Base-by-base conservation (phyloP, 2,888 invertebrate species). In the Epiperipatus broadwayi region DNA sequence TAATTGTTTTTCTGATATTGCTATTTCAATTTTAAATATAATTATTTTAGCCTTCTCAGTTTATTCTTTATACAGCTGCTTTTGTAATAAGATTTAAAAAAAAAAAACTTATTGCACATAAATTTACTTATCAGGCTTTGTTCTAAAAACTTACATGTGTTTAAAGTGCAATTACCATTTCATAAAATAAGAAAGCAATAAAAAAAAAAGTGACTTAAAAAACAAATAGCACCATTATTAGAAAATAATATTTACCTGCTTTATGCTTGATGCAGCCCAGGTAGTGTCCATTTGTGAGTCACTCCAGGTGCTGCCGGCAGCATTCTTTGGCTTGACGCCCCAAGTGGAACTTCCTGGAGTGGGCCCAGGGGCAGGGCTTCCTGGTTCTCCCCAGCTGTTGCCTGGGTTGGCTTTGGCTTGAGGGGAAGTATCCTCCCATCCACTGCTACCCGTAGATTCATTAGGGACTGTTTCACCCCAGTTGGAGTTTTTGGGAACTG, bases 391-490 rank as follows among this genome's bases (percentile, higher is more conserved):
- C 52, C 52, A 54, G 7, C 48, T 48, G 15, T 48, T 46, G 39
- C 43, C 41, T 21, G 31, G 22, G 22, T 38, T 20, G 31, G 25
- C 27, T 31, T 31, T 3, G 37, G 15, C 5, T 4, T 29, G 18
- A 41, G 39, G 42, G 21, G 39, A 39, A 29, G 28, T 35, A 2
- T 34, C 35, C 31, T 43, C 43, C 43, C 43, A 45, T 19, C 41
- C 39, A 10, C 43, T 35, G 18, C 37, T 37, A 14, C 49, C 57
- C 54, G 63, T 63, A 41, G 70, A 71, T 56, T 69, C 69, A n/a
- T n/a, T 45, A 69, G 66, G 47, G 71, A 72, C 12, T 71, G 72
- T 16, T 73, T 66, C 60, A 70, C 65, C 20, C 68, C 69, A 4
- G 71, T 70, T 21, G 30, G 29, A 10, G 22, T 15, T 22, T 35